Percentiles rank a stretch among this genome's conserved stretches.
Evolutionary conservation across 2,797 vertebrate genomes (phyloP).

Genomic region (Garrulus glandarius): DNA sequence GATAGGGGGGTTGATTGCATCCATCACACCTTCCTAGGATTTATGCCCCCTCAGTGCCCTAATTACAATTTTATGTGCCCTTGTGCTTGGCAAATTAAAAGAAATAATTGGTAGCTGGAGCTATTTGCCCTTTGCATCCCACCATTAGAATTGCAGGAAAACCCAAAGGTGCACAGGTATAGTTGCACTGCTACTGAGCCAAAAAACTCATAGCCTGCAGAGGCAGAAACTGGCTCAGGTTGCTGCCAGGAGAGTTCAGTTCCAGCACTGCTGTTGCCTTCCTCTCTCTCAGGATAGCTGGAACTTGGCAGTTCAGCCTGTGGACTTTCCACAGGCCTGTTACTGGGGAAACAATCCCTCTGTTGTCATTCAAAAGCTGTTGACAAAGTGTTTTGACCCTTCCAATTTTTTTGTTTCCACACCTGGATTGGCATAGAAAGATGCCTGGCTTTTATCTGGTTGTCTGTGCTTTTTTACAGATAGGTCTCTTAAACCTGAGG

Average conservation of each 20-base stretch:
- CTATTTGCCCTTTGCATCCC: not conserved
- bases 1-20: not conserved
- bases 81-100: not conserved
- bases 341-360: not conserved
- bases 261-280: not conserved
- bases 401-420: not conserved
- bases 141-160: not conserved
- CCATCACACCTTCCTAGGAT: not conserved
- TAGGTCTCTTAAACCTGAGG: not conserved
- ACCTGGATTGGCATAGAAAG: not conserved
- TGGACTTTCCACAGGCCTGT: not conserved
- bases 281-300: not conserved
- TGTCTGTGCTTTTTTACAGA: not conserved
- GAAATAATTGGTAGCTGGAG: not conserved
- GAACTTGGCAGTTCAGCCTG: not conserved
- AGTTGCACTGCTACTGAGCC: not conserved
- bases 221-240: not conserved
- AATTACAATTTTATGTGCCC: not conserved
- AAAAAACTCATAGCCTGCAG: fast-evolving
- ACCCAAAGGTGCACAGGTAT: fast-evolving
- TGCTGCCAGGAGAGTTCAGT: not conserved
- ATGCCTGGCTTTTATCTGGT: not conserved
- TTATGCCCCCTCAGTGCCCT: fast-evolving
- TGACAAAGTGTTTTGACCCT: not conserved
- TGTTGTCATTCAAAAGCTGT: not conserved